These are phyloP conservation scores for Poecilia wingei DNA, from an alignment of 2,797 vertebrate species.

Conservation along the genomic window DNA sequence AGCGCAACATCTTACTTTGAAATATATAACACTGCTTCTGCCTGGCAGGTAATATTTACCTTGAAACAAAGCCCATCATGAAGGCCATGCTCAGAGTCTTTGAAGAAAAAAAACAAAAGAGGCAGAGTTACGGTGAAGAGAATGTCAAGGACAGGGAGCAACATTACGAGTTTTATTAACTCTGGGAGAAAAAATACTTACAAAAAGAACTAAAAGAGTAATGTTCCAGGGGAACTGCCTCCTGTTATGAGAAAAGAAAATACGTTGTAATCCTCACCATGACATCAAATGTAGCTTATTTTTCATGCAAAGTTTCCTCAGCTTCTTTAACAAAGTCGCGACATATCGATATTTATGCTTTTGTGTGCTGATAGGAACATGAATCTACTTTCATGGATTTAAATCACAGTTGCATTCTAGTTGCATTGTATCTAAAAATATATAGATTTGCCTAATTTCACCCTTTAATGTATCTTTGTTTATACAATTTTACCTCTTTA, in stretches of 20 bases:
- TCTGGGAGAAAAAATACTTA: conserved; percentile 78
- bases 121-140: background rate
- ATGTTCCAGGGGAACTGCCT: conserved; percentile 93
- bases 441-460: background rate
- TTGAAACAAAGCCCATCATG: conserved; percentile 84
- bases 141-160: background rate
- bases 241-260: conserved; percentile 73
- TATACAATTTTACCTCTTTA: background rate
- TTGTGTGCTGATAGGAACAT: background rate
- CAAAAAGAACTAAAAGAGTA: conserved; percentile 90
- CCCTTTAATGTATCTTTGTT: background rate
- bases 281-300: background rate
- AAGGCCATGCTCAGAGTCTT: conserved; percentile 82
- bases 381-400: background rate
- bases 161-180: background rate
- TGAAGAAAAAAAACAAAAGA: background rate
- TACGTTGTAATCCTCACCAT: background rate
- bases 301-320: background rate
- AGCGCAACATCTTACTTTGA: background rate
- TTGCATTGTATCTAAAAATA: background rate
- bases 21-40: background rate
- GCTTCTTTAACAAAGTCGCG: background rate
- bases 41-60: conserved; percentile 61
- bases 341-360: background rate
- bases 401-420: background rate